Evolutionary conservation across 2,888 invertebrate genomes (phyloP).

Genomic region (Sinodicranocentrus sp.): DNA sequence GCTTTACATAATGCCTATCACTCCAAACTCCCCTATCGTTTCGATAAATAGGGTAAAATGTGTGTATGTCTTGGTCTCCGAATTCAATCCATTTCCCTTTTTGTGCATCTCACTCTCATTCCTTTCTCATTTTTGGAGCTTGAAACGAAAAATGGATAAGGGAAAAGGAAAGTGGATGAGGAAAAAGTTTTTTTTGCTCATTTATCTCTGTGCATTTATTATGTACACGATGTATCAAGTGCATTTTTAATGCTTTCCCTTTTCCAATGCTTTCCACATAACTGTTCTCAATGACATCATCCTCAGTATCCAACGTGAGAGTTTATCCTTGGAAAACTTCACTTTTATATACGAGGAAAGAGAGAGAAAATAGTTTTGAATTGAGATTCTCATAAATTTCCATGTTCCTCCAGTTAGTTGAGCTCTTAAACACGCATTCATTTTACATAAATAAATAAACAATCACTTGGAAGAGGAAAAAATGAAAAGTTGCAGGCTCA

Average conservation of each 20-base stretch:
- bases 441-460: conserved; percentile 4
- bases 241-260: conserved; percentile 4
- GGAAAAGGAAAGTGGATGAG: no score
- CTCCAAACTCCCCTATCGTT: not conserved
- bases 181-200: not conserved
- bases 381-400: no score
- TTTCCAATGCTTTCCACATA: not conserved
- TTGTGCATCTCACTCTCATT: no score
- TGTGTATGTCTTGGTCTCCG: not conserved
- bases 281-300: conserved; percentile 1
- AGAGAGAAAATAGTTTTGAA: no score
- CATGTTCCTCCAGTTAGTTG: not conserved
- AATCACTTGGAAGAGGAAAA: no score
- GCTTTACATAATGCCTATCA: conserved; percentile 11
- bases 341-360: no score
- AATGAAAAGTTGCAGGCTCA: no score
- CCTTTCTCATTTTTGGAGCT: no score
- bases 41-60: not conserved
- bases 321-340: no score
- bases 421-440: conserved; percentile 2
- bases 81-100: no score
- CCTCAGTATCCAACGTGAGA: no score
- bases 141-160: no score
- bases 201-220: not conserved
- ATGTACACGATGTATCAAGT: conserved; percentile 4